Base-by-base conservation (phyloP, 2,888 invertebrate species). In the Neoaliturus tenellus region DNA sequence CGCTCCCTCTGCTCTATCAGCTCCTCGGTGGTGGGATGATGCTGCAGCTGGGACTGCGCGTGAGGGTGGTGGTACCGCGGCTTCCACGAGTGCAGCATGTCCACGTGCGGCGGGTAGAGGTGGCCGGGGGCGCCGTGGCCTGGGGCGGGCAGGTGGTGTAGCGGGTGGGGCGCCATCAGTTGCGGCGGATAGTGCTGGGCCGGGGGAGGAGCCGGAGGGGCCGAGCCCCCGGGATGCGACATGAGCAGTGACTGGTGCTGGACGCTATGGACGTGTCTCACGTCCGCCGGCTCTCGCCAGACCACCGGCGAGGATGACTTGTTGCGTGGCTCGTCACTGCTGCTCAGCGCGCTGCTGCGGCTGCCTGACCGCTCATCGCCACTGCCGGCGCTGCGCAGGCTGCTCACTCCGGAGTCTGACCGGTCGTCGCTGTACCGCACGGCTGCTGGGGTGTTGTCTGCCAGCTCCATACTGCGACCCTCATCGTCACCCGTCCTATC, bases 291-390 rank as follows among this genome's bases (percentile, higher is more conserved):
- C 86, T 91, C 91, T 85, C 91, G 89, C 89, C 91, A 91, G 82
- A 91, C 90, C 89, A 39, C 71, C 2, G 80, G 67, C 2, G 80
- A 81, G 17, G 80, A 39, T 8, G 35, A 31, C 62, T 81, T 81
- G 12, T 33, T n/a, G 33, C 82, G 84, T 88, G 94, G 93, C 91
- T 94, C 95, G 91, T 95, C 95, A 90, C 94, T 93, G 91, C 93
- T 93, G 90, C 95, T 95, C 90, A 95, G 92, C 90, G 95, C 95
- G 91, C 95, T 95, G 90, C 93, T 93, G 86, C 95, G 93, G 90
- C 95, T 95, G 89, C 95, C 95, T 91, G 94, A 94, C 88, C 95
- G 93, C 91, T 95, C 95, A 93, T 95, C 95, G 89, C 93, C 93
- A 89, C 93, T 93, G 81, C 89, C 93, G 10, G 62, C 62, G 89